Percentiles rank a stretch among this genome's conserved stretches.
phyloP scores from a whole-genome alignment of 2,113 vertebrate species.

The Turdus rufiventris region DNA sequence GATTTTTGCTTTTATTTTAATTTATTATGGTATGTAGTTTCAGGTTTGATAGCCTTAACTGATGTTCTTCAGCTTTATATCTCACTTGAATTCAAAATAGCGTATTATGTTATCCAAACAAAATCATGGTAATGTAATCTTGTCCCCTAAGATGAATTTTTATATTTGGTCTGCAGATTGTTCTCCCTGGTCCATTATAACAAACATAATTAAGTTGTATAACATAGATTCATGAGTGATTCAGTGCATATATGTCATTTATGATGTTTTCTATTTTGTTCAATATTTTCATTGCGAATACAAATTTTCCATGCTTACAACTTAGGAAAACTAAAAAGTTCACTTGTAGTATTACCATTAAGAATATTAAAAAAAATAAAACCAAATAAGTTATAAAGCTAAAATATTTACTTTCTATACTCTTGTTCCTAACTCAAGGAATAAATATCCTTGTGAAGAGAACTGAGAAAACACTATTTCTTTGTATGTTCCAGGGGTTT shows the following conservation, averaged over 20 bases:
- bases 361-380: neutral
- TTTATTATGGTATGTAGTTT: neutral
- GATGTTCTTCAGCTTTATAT: neutral
- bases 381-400: fast-evolving
- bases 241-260: neutral
- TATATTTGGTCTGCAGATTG: neutral
- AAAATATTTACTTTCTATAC: neutral
- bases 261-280: neutral
- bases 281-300: neutral
- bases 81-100: neutral
- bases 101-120: neutral
- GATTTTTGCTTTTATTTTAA: neutral
- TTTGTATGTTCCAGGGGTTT: neutral
- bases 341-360: neutral
- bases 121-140: neutral
- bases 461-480: neutral
- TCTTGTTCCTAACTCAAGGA: neutral
- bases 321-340: neutral
- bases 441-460: neutral
- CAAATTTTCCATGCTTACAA: neutral
- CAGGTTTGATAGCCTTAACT: neutral
- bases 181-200: neutral
- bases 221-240: neutral
- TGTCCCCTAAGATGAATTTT: neutral
- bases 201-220: neutral